A percentile compares a stretch with the other conserved stretches of the same genome.
These are phyloP conservation scores for Frieseomelitta varia DNA, from an alignment of 1,140 invertebrate species.

Conservation along the genomic window DNA sequence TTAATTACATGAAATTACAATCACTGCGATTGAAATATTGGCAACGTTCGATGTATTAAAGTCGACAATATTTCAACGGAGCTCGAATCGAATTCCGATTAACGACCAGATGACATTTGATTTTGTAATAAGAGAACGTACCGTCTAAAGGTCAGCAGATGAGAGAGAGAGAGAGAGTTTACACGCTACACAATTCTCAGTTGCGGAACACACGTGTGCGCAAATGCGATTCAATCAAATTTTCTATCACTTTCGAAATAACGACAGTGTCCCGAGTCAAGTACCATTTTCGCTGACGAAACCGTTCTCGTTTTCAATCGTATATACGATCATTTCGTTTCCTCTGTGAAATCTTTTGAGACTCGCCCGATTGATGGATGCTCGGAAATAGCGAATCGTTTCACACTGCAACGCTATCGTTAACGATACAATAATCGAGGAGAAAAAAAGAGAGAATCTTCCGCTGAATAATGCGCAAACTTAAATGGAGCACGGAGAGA, in stretches of 20 bases:
- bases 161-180: neutral
- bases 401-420: neutral
- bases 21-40: no score
- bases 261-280: no score
- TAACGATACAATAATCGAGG: neutral
- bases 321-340: neutral
- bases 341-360: neutral
- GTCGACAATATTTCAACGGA: neutral
- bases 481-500: neutral
- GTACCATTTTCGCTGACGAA: neutral
- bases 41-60: neutral
- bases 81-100: neutral
- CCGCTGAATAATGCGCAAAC: neutral
- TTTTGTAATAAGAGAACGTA: slow-evolving; percentile 35
- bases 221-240: no score
- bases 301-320: neutral
- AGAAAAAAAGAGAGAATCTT: no score
- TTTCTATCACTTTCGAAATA: no score
- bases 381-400: neutral
- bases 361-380: neutral
- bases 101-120: slow-evolving; percentile 24
- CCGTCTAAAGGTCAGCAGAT: slow-evolving; percentile 35
- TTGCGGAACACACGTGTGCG: neutral
- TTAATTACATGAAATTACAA: neutral
- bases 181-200: neutral